Percentiles rank a stretch among this genome's conserved stretches.
Evolutionary conservation across 2,113 vertebrate species (phyloP).

Genomic region (Edolisoma coerulescens): DNA sequence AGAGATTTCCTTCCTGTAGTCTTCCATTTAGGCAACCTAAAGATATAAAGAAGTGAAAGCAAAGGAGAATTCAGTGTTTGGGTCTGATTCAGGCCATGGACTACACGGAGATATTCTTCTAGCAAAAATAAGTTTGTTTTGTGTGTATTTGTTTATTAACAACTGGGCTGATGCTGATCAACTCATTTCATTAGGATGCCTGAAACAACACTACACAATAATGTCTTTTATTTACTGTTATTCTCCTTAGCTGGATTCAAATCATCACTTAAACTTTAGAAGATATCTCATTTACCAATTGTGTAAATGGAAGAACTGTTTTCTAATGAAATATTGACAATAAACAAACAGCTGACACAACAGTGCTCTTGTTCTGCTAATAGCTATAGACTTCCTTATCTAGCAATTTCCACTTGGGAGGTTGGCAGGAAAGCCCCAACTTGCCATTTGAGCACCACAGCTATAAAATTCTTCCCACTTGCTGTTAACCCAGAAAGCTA

Average conservation of each 20-base stretch:
- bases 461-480: background rate
- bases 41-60: background rate
- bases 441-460: background rate
- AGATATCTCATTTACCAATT: background rate
- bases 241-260: background rate
- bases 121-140: background rate
- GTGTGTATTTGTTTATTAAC: background rate
- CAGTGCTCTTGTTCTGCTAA: background rate
- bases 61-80: background rate
- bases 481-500: background rate
- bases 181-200: background rate
- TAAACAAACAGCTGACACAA: conserved; percentile 15
- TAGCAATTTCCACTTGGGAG: background rate
- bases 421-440: background rate
- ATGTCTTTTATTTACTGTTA: background rate
- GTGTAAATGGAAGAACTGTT: conserved; percentile 22
- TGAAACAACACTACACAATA: background rate
- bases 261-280: background rate
- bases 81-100: background rate
- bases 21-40: background rate
- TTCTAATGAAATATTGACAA: conserved; percentile 45
- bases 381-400: background rate
- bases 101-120: background rate
- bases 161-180: background rate
- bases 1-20: background rate